Evolutionary conservation across 2,888 invertebrate genomes (phyloP), one percentile per base, ranked within the genome.

Genomic region (Drosophila prostipennis): DNA sequence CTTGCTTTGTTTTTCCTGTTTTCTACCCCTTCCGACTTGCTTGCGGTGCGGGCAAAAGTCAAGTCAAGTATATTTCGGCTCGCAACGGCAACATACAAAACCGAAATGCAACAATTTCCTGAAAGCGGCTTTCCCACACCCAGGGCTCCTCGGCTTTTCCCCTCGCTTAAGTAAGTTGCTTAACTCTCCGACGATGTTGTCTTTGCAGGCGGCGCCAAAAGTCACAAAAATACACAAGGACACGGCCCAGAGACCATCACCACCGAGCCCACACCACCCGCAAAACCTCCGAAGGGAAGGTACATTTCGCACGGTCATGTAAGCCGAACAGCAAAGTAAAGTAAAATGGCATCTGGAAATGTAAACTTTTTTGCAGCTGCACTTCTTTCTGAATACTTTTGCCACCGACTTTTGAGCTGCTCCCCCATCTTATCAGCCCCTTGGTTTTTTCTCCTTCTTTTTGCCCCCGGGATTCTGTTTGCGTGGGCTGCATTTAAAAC

Each of bases 61-160:
- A 88, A 86, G 83, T 77, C 80, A 86, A 86, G 89, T 84, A 77
- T 71, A 88, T 88, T 83, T 83, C 72, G 80, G 78, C 75, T 79
- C 23, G 32, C 36, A 67, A 29, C 52, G 36, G 48, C 48, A 53
- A 69, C 48, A 74, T 46, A 67, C 60, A 75, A 72, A 73, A 76
- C 78, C 76, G 72, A 83, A 84, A 83, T 84, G 84, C 84, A 84
- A 84, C 88, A 84, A 88, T 84, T 84, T 84, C 86, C 84, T 87
- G 77, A 74, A 74, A 77, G 74, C 72, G 48, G 60, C 49, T 42
- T 49, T 52, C 58, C 42, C 60, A 42, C 42, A 39, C 45, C 26
- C 69, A 23, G n/a, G 13, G 51, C 43, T 45, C 63, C 46, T 13
- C 40, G 29, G 37, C 55, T 32, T 57, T 57, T 40, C 39, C 57